Conservation (phyloP, 2,113 vertebrate species). For the Callocephalon fimbriatum region DNA sequence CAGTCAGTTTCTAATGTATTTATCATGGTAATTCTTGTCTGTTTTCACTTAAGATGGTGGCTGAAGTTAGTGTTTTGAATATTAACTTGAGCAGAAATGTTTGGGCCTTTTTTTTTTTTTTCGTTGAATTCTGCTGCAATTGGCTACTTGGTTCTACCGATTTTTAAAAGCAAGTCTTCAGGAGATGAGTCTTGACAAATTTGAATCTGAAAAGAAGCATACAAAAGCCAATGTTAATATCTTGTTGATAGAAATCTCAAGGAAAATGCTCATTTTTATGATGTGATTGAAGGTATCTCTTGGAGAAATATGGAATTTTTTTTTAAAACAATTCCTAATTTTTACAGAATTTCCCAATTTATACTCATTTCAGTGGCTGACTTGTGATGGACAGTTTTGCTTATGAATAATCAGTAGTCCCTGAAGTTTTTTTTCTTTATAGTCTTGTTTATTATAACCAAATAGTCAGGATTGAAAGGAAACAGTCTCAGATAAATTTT, state of each 20-base stretch:
- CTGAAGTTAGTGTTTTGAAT: not conserved
- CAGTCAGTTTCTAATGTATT: not conserved
- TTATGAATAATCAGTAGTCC: not conserved
- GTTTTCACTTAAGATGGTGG: not conserved
- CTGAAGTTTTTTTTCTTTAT: not conserved
- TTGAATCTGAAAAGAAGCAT: not conserved
- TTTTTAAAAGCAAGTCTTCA: not conserved
- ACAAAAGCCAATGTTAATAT: not conserved
- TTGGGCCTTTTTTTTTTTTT: not conserved
- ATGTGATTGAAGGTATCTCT: conserved; percentile 52
- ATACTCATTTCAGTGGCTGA: conserved; percentile 11
- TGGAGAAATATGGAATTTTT: not conserved
- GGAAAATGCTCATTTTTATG: not conserved
- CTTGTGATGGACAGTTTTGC: conserved; percentile 1
- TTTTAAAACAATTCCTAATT: not conserved
- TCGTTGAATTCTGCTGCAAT: not conserved
- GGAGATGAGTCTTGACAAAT: not conserved
- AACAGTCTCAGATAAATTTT: conserved; percentile 71
- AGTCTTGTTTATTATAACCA: not conserved
- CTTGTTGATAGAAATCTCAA: not conserved
- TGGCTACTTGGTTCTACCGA: not conserved
- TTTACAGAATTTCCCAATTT: not conserved
- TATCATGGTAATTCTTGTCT: not conserved
- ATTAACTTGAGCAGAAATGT: not conserved
- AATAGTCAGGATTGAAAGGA: conserved; percentile 52